Conservation (phyloP, 2,888 invertebrate genomes). For the Cheilosia variabilis region DNA sequence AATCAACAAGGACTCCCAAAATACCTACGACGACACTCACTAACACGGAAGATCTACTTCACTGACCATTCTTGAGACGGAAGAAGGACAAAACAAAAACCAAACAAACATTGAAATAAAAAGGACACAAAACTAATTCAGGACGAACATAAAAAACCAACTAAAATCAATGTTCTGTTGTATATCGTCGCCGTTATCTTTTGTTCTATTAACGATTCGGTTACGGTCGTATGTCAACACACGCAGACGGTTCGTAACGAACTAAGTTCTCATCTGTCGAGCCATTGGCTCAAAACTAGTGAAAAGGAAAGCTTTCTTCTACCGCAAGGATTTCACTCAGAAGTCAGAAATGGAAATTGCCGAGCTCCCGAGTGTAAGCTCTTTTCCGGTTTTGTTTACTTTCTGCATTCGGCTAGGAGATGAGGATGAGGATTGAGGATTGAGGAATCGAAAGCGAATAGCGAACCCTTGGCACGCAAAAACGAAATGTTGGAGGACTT, state of each 20-base stretch:
- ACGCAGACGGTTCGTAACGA: constrained; percentile 71
- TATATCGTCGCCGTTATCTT: constrained; percentile 62
- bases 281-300: constrained; percentile 29
- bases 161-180: constrained; percentile 61
- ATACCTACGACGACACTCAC: constrained; percentile 50
- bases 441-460: constrained; percentile 50
- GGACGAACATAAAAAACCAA: constrained; percentile 36
- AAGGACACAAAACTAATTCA: constrained; percentile 40
- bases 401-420: constrained; percentile 9
- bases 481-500: background rate
- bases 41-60: constrained; percentile 5
- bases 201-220: constrained; percentile 23
- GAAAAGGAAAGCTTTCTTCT: constrained; percentile 24
- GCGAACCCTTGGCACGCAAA: background rate
- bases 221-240: constrained; percentile 51
- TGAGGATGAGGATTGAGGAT: too few species aligned
- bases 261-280: constrained; percentile 56
- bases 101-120: constrained; percentile 9
- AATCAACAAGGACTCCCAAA: constrained; percentile 21
- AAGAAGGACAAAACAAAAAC: constrained; percentile 9
- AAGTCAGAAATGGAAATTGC: constrained; percentile 47
- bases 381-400: constrained; percentile 62
- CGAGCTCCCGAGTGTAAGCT: constrained; percentile 32
- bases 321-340: constrained; percentile 42
- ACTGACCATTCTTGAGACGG: background rate